Conservation (phyloP, 2,888 invertebrate species). For the Drosophila sordidula region DNA sequence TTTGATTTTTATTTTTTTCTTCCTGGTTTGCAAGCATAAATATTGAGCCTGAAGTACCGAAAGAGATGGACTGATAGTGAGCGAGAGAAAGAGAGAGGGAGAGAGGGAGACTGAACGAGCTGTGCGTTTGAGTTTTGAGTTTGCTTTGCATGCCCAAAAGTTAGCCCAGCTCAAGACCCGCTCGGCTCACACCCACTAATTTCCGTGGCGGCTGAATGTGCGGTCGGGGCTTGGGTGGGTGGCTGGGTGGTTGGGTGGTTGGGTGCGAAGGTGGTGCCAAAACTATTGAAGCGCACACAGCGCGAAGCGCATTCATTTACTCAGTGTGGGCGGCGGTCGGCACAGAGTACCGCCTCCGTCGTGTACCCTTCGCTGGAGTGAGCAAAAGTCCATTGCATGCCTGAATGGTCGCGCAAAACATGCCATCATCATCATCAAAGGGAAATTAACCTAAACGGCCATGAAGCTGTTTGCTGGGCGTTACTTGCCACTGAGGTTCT, state of each 20-base stretch:
- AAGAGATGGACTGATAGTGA: background rate
- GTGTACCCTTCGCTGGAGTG: conserved; percentile 41
- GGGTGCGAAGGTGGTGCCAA: conserved; percentile 20
- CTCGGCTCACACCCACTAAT: conserved; percentile 18
- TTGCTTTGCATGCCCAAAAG: conserved; percentile 54
- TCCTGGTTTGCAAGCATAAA: conserved; percentile 24
- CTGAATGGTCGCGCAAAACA: conserved; percentile 80
- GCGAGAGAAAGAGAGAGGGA: background rate
- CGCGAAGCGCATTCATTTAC: conserved; percentile 64
- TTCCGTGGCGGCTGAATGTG: conserved; percentile 21
- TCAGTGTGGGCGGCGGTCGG: conserved; percentile 31
- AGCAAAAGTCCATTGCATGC: conserved; percentile 81
- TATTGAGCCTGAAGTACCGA: conserved; percentile 19
- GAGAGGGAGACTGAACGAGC: background rate
- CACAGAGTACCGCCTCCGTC: background rate
- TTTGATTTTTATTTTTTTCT: conserved; percentile 27
- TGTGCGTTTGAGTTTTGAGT: conserved; percentile 33
- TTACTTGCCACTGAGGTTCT: conserved; percentile 50
- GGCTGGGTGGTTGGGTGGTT: too few relatives aligned
- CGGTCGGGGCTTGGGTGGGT: background rate
- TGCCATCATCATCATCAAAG: conserved; percentile 82
- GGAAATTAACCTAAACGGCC: conserved; percentile 82
- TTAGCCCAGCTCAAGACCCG: conserved; percentile 40
- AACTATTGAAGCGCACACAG: conserved; percentile 74
- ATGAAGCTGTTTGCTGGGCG: conserved; percentile 69